phyloP scores from a whole-genome alignment of 2,797 vertebrate species.

The Diglossa cyanea region DNA sequence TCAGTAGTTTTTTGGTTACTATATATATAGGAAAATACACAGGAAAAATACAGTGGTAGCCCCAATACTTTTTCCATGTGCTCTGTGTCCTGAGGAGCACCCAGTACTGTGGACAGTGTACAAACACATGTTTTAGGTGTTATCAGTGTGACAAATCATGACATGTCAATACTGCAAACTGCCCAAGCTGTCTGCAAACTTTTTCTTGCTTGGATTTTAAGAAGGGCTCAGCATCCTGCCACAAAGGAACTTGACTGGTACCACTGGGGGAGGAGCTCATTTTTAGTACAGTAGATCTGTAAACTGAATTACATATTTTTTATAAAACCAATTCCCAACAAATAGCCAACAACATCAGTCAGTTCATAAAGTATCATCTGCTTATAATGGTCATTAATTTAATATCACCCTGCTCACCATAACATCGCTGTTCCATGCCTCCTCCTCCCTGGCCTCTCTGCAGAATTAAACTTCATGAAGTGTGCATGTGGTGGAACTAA shows the following conservation, averaged over 20 bases:
- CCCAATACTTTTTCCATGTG: not conserved
- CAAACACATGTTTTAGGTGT: not conserved
- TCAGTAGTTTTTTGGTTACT: not conserved
- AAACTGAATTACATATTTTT: not conserved
- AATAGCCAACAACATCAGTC: not conserved
- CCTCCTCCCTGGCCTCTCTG: not conserved
- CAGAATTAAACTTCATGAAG: not conserved
- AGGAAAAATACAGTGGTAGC: not conserved
- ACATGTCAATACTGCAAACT: not conserved
- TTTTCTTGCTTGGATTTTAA: not conserved
- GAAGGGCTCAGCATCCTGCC: not conserved
- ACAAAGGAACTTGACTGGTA: not conserved
- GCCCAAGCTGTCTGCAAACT: not conserved
- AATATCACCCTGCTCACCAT: not conserved
- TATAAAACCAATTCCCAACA: not conserved
- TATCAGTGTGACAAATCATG: not conserved
- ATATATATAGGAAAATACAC: too few species aligned
- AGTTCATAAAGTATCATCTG: not conserved
- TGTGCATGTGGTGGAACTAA: not conserved
- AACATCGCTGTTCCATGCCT: not conserved
- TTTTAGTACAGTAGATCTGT: not conserved
- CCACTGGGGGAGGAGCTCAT: not conserved
- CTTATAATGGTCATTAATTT: not conserved
- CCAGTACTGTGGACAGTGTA: not conserved
- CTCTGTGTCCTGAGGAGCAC: not conserved